phyloP scores from a whole-genome alignment of 2,113 vertebrate species.

The Phaetusa simplex region DNA sequence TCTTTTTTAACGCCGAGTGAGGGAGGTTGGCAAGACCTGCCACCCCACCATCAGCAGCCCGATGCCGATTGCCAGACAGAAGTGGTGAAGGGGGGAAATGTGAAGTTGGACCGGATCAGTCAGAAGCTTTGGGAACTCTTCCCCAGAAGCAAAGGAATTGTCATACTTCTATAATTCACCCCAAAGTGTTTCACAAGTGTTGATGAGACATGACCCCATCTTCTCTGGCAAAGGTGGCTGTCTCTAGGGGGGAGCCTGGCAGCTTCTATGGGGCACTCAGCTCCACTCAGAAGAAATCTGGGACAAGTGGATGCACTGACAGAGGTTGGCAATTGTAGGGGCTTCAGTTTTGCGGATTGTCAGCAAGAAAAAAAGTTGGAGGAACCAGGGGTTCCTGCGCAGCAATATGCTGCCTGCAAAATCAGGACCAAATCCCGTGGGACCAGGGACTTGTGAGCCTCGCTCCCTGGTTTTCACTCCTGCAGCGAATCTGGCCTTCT shows the following conservation, averaged over 20 bases:
- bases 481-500: accelerated
- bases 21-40: not conserved
- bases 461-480: not conserved
- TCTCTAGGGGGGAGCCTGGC: not conserved
- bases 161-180: not conserved
- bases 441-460: not conserved
- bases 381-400: not conserved
- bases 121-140: not conserved
- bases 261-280: not conserved
- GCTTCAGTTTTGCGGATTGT: not conserved
- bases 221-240: not conserved
- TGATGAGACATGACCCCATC: not conserved
- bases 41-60: not conserved
- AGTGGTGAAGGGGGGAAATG: not conserved
- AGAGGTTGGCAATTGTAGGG: not conserved
- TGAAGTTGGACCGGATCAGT: not conserved
- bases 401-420: not conserved
- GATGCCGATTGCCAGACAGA: not conserved
- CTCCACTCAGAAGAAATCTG: accelerated
- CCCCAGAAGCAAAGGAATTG: not conserved
- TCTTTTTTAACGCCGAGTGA: not conserved
- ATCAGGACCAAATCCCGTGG: not conserved
- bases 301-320: not conserved
- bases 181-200: not conserved
- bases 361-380: not conserved